Evolutionary conservation across 2,113 vertebrate species (phyloP).

Genomic region (Meles meles): DNA sequence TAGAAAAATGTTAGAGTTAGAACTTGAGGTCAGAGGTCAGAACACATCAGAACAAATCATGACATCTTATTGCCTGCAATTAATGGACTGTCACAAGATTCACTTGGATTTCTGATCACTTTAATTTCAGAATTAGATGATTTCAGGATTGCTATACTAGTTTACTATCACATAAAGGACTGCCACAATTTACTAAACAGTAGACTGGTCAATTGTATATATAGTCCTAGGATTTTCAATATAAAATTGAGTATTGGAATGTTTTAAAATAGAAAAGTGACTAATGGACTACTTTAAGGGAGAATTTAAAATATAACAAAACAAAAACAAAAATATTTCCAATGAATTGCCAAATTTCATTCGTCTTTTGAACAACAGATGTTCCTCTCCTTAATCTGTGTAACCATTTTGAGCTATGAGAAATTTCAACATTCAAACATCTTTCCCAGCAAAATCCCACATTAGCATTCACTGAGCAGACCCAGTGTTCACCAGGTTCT

Average conservation of each 20-base stretch:
- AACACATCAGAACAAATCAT: neutral
- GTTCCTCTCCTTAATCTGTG: constrained; percentile 59
- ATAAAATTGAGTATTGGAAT: neutral
- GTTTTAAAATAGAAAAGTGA: constrained; percentile 17
- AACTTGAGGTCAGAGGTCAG: neutral
- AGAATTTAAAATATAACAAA: constrained; percentile 53
- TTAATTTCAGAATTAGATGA: constrained; percentile 28
- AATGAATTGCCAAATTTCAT: constrained; percentile 58
- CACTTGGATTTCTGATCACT: constrained; percentile 24
- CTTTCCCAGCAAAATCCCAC: constrained; percentile 70
- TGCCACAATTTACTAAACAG: neutral
- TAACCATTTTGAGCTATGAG: constrained; percentile 72
- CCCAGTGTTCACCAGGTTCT: constrained; percentile 82
- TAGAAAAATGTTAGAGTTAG: neutral
- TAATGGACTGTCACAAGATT: neutral
- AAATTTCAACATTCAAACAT: constrained; percentile 73
- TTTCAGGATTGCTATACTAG: constrained; percentile 24
- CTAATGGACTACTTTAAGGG: neutral
- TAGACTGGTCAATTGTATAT: neutral
- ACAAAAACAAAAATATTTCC: constrained; percentile 40
- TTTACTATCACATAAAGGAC: constrained; percentile 27
- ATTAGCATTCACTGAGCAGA: constrained; percentile 80
- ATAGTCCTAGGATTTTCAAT: neutral
- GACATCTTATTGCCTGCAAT: neutral
- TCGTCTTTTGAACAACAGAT: constrained; percentile 73